phyloP scores from a whole-genome alignment of 2,888 invertebrate species.

The Drosophila percnosoma region DNA sequence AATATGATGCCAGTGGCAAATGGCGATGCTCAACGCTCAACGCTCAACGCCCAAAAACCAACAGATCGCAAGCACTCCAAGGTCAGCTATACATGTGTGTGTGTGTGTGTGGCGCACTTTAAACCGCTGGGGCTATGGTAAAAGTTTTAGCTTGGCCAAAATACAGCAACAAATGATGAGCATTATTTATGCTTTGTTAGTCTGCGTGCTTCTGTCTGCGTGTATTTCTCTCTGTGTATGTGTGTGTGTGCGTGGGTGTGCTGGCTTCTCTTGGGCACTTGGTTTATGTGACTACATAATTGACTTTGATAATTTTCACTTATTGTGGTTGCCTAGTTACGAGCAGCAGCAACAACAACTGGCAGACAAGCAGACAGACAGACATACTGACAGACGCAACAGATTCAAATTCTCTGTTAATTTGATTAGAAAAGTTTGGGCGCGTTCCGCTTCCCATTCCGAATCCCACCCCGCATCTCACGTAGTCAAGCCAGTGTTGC shows the following conservation, averaged over 20 bases:
- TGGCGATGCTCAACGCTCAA: slow-evolving; percentile 34
- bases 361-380: not conserved
- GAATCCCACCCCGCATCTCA: slow-evolving; percentile 7
- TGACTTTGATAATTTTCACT: slow-evolving; percentile 82
- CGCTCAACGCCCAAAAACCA: slow-evolving; percentile 3
- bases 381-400: slow-evolving; percentile 42
- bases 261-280: slow-evolving; percentile 48
- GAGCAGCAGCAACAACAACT: slow-evolving; percentile 25
- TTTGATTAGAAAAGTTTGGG: slow-evolving; percentile 82
- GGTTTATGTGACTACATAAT: slow-evolving; percentile 67
- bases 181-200: slow-evolving; percentile 55
- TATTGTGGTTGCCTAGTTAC: slow-evolving; percentile 62
- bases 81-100: slow-evolving; percentile 36
- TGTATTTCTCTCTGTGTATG: slow-evolving; percentile 1
- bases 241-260: slow-evolving; percentile 12
- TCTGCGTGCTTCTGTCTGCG: not conserved
- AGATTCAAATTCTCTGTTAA: slow-evolving; percentile 73
- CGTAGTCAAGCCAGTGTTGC: slow-evolving; percentile 12
- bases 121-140: slow-evolving; percentile 51
- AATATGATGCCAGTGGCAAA: slow-evolving; percentile 66
- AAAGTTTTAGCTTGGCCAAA: slow-evolving; percentile 48
- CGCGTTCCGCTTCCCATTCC: not conserved
- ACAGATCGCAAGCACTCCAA: slow-evolving; percentile 45
- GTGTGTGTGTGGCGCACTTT: slow-evolving; percentile 36
- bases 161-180: slow-evolving; percentile 50